Evolutionary conservation across 2,113 vertebrate species (phyloP).

Genomic region (Geococcyx californianus): DNA sequence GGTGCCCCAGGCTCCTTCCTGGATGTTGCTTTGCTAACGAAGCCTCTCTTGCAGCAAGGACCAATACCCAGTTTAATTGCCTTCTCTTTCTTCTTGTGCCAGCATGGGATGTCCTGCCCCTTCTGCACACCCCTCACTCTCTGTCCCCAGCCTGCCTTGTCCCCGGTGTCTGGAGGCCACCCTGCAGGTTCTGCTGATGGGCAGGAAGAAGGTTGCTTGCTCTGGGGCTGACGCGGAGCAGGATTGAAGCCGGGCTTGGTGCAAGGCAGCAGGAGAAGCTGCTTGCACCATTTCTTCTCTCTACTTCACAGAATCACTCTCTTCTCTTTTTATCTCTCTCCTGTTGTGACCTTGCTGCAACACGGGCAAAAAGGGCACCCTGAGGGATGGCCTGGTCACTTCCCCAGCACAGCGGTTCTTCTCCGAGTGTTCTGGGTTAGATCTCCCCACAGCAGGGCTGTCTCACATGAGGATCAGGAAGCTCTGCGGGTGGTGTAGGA

Average conservation of each 20-base stretch:
- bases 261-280: neutral
- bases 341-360: neutral
- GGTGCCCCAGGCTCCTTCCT: neutral
- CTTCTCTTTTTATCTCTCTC: neutral
- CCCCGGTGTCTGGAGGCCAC: neutral
- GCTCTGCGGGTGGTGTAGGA: neutral
- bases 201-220: too few relatives aligned
- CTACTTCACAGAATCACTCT: neutral
- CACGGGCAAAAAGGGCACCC: neutral
- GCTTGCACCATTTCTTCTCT: neutral
- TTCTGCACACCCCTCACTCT: neutral
- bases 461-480: neutral
- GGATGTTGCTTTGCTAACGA: conserved; percentile 47
- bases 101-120: neutral
- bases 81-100: neutral
- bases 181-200: neutral
- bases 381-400: neutral
- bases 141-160: neutral
- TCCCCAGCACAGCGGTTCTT: neutral
- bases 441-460: neutral
- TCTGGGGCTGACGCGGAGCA: neutral
- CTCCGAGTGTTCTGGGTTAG: neutral
- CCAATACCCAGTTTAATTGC: neutral
- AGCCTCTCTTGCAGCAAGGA: conserved; percentile 37
- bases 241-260: neutral